A percentile compares a stretch with the other conserved stretches of the same genome.
phyloP scores from a whole-genome alignment of 2,797 vertebrate species.

The Oreochromis grahami region DNA sequence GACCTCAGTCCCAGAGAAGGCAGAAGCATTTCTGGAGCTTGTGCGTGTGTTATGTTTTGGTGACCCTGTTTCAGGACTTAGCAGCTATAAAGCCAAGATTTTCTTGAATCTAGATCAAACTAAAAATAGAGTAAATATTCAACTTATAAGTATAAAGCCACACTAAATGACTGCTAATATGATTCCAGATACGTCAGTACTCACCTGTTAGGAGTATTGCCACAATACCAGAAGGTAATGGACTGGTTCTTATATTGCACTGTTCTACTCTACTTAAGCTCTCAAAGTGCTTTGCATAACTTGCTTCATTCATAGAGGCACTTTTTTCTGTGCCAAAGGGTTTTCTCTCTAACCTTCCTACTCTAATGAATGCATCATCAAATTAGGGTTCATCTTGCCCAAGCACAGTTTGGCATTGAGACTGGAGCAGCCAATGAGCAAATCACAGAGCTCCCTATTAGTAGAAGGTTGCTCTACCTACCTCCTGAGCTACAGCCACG shows the following conservation, averaged over 20 bases:
- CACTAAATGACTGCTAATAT: not conserved
- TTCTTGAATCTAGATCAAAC: not conserved
- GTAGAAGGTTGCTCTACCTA: not conserved
- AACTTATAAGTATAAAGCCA: not conserved
- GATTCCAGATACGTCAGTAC: not conserved
- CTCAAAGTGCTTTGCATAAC: accelerated
- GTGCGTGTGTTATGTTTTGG: not conserved
- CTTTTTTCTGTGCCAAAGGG: not conserved
- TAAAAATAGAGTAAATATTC: not conserved
- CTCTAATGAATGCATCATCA: not conserved
- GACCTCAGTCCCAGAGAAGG: not conserved
- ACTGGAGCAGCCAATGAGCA: accelerated
- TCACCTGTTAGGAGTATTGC: not conserved
- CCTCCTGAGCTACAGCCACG: accelerated
- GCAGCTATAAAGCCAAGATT: not conserved
- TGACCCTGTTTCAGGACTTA: not conserved
- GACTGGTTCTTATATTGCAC: not conserved
- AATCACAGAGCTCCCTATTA: not conserved
- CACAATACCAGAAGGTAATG: not conserved
- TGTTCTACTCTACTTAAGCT: not conserved
- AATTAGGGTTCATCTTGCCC: not conserved
- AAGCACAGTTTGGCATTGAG: not conserved
- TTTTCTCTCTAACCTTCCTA: not conserved
- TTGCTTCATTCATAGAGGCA: not conserved
- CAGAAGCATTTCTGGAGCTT: not conserved